A percentile compares a stretch with the other conserved stretches of the same genome.
Evolutionary conservation across 1,140 invertebrate genomes (phyloP).

Genomic region (roundworm (Caenorhabditis elegans)): DNA sequence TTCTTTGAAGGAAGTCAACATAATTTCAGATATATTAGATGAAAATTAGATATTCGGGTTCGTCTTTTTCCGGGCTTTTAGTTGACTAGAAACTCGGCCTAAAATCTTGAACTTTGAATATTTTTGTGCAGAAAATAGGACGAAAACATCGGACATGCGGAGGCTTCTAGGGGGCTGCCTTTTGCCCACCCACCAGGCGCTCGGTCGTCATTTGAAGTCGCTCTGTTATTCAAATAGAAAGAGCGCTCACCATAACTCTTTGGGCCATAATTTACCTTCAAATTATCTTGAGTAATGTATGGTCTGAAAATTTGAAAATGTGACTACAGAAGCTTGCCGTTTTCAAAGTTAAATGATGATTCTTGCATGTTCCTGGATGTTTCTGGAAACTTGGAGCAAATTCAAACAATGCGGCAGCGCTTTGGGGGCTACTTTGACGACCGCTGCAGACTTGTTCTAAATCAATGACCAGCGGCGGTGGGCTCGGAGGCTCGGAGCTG

Average conservation of each 20-base stretch:
- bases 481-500: constrained; percentile 28
- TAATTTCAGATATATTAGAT: not conserved
- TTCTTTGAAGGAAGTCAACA: not conserved
- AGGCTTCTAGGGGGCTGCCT: not conserved
- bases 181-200: not conserved
- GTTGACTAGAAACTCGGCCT: not conserved
- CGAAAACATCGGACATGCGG: not conserved
- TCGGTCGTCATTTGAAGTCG: not conserved
- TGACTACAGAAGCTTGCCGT: too few species aligned
- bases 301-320: too few species aligned
- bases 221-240: constrained; percentile 24
- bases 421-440: not conserved
- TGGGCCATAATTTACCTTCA: too few species aligned
- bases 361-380: too few species aligned
- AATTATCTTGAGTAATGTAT: too few species aligned
- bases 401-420: not conserved
- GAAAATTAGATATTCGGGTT: not conserved
- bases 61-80: not conserved
- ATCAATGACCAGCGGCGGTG: constrained; percentile 19
- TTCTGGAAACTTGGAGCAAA: not conserved
- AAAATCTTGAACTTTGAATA: too few species aligned
- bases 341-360: too few species aligned
- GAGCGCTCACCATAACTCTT: constrained; percentile 2
- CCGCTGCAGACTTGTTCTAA: constrained; percentile 20
- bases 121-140: not conserved